Percentiles rank a stretch among this genome's conserved stretches.
Evolutionary conservation across 2,797 vertebrate genomes (phyloP).

Genomic region (Salmo trutta): DNA sequence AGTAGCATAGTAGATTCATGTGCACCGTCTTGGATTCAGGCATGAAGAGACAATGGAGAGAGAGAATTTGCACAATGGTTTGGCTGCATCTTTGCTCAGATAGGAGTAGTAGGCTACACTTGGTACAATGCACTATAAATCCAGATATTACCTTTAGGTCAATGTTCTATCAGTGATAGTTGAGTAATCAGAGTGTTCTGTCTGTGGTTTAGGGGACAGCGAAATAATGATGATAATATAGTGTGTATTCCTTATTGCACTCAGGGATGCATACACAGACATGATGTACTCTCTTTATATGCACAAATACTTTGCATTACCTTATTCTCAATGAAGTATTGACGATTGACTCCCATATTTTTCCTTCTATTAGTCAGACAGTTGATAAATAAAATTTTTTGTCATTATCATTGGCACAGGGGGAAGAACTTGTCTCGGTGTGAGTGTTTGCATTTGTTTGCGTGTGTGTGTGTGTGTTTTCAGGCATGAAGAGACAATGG

Average conservation of each 20-base stretch:
- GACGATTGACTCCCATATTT: too few species aligned
- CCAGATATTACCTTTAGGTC: background rate
- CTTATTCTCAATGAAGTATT: too few species aligned
- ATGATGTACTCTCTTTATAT: too few species aligned
- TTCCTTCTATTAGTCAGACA: too few species aligned
- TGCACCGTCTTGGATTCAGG: background rate
- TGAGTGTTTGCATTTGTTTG: background rate
- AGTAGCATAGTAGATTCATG: background rate
- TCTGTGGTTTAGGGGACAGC: background rate
- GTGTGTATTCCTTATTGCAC: background rate
- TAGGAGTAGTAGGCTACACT: background rate
- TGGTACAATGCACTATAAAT: background rate
- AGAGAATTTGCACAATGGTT: background rate
- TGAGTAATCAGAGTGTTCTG: background rate
- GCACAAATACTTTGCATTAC: too few species aligned
- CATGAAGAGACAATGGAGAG: constrained; percentile 1
- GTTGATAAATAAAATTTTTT: too few species aligned
- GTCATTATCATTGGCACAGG: too few species aligned
- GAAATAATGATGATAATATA: too few species aligned
- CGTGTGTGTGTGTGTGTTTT: background rate
- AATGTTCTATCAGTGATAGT: background rate
- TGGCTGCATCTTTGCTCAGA: background rate
- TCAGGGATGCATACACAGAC: too few species aligned
- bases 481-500: background rate
- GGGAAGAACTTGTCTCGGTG: background rate